Conservation (phyloP, 2,113 vertebrate species). For the Rhipidura dahli region DNA sequence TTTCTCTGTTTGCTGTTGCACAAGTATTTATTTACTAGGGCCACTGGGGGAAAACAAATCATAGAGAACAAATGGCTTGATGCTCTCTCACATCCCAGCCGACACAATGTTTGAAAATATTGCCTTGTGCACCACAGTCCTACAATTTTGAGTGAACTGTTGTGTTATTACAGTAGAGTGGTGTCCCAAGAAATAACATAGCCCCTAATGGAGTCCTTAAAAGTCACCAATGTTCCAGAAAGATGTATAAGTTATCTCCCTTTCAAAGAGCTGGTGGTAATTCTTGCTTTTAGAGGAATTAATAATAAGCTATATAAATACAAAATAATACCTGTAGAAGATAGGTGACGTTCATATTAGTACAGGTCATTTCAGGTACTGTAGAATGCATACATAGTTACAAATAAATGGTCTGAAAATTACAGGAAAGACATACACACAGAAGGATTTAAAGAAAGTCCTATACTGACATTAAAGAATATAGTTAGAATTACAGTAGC, state of each 20-base stretch:
- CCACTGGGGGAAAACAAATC: constrained; percentile 41
- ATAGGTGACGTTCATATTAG: not conserved
- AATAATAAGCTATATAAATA: constrained; percentile 1
- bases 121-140: not conserved
- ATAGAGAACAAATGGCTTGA: constrained; percentile 35
- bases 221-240: not conserved
- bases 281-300: not conserved
- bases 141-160: constrained; percentile 38
- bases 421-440: not conserved
- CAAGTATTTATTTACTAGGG: constrained; percentile 37
- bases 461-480: not conserved
- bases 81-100: not conserved
- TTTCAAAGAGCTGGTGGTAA: not conserved
- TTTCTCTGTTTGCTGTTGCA: constrained; percentile 42
- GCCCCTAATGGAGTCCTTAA: not conserved
- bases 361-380: not conserved
- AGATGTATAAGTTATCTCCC: not conserved
- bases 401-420: not conserved
- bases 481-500: not conserved
- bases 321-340: not conserved
- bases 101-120: constrained; percentile 14
- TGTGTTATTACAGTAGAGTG: constrained; percentile 4
- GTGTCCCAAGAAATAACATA: constrained; percentile 21
- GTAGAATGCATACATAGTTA: not conserved
- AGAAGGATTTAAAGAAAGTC: constrained; percentile 8